phyloP scores from a whole-genome alignment of 2,797 vertebrate species.

The Megalops cyprinoides region DNA sequence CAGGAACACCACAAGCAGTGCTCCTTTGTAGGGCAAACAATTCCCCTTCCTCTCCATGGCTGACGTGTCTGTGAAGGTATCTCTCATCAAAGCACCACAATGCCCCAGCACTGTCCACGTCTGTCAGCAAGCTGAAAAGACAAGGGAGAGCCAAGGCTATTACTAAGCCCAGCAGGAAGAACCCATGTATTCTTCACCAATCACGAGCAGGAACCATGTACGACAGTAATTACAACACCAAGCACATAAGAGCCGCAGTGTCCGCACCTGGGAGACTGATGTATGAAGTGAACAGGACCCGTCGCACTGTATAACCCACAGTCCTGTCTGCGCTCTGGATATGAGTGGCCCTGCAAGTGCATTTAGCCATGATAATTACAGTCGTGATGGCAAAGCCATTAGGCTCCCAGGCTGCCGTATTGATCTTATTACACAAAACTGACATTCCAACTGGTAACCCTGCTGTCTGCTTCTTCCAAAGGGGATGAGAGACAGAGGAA shows the following conservation, averaged over 20 bases:
- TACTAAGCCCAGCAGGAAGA: background rate
- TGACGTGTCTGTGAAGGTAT: slow-evolving; percentile 56
- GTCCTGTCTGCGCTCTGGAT: slow-evolving; percentile 40
- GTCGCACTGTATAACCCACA: background rate
- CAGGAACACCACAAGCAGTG: slow-evolving; percentile 78
- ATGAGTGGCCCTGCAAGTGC: slow-evolving; percentile 53
- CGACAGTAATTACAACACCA: background rate
- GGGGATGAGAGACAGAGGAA: background rate
- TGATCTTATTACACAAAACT: slow-evolving; percentile 48
- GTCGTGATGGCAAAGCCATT: slow-evolving; percentile 48
- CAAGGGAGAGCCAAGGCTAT: slow-evolving; percentile 28
- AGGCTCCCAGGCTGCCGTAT: slow-evolving; percentile 50
- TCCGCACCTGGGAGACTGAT: too few relatives aligned
- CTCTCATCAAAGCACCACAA: background rate
- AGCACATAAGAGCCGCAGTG: background rate
- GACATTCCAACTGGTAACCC: background rate
- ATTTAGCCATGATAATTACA: slow-evolving; percentile 60
- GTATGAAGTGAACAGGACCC: background rate
- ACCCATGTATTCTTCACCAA: background rate
- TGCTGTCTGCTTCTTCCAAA: background rate
- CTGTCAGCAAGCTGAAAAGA: slow-evolving; percentile 62
- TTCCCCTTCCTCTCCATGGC: slow-evolving; percentile 78
- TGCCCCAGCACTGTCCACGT: slow-evolving; percentile 54
- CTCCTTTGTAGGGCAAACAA: slow-evolving; percentile 62
- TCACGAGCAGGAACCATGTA: background rate